Percentiles rank a stretch among this genome's conserved stretches.
phyloP scores from a whole-genome alignment of 2,888 invertebrate genomes.

The Cosmia trapezina region DNA sequence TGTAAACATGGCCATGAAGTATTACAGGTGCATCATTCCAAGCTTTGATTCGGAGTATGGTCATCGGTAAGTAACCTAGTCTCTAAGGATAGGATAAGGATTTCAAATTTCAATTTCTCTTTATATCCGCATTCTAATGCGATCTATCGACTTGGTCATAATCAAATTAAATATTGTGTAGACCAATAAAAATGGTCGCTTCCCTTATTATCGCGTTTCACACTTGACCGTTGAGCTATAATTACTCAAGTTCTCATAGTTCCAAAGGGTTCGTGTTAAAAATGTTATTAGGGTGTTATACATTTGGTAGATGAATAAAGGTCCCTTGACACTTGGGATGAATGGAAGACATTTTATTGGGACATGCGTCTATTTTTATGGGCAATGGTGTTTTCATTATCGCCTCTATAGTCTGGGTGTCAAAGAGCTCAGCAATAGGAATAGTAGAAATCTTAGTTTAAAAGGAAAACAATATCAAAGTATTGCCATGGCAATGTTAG shows the following conservation, averaged over 20 bases:
- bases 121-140: constrained; percentile 40
- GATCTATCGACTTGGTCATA: constrained; percentile 71
- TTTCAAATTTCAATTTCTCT: constrained; percentile 15
- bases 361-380: constrained; percentile 45
- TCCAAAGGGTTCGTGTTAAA: constrained; percentile 54
- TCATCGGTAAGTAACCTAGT: background rate
- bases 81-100: background rate
- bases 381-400: constrained; percentile 58
- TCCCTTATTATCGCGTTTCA: constrained; percentile 86
- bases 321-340: constrained; percentile 54
- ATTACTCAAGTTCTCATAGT: constrained; percentile 86
- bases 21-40: background rate
- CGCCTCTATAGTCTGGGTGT: constrained; percentile 37
- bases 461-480: no score
- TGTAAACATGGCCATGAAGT: background rate
- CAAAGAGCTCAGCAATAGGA: background rate
- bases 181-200: constrained; percentile 76
- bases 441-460: background rate
- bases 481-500: no score
- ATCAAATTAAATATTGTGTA: constrained; percentile 78
- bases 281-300: constrained; percentile 67
- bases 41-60: background rate
- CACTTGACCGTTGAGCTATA: constrained; percentile 79
- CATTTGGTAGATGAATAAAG: constrained; percentile 53
- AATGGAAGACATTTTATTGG: constrained; percentile 55